A percentile compares a stretch with the other conserved stretches of the same genome.
Evolutionary conservation across 2,113 vertebrate genomes (phyloP).

Genomic region (Oncorhynchus mykiss): DNA sequence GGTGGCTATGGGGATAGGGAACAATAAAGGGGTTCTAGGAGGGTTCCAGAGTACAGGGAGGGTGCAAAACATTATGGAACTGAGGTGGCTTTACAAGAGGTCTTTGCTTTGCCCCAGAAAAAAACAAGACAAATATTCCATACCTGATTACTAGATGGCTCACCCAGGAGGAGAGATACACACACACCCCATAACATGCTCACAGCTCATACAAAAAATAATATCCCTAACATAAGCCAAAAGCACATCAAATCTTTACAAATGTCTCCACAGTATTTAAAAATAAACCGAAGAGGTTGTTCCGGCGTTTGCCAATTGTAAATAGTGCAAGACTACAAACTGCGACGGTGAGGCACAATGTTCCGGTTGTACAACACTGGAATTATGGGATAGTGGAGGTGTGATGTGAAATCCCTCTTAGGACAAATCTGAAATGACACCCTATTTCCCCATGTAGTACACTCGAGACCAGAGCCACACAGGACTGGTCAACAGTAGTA

Average conservation of each 20-base stretch:
- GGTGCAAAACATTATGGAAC: constrained; percentile 29
- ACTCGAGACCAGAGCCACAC: constrained; percentile 6
- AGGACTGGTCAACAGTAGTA: no score
- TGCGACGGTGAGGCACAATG: constrained; percentile 87
- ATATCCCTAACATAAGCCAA: constrained; percentile 68
- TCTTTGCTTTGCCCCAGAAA: no score
- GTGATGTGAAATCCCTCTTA: constrained; percentile 10
- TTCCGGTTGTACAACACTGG: constrained; percentile 24
- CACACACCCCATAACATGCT: constrained; percentile 78
- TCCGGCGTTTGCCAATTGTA: constrained; percentile 86
- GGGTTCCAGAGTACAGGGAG: constrained; percentile 27
- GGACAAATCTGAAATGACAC: no score
- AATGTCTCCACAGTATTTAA: constrained; percentile 88
- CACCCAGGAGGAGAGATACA: constrained; percentile 64
- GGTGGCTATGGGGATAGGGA: not conserved
- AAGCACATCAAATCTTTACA: constrained; percentile 70
- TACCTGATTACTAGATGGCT: constrained; percentile 82
- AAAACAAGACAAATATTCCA: constrained; percentile 56
- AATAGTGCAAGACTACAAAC: constrained; percentile 90
- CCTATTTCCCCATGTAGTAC: constrained; percentile 6
- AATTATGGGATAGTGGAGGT: not conserved
- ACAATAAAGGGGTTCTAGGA: not conserved
- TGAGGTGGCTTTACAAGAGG: constrained; percentile 13
- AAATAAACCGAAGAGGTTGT: constrained; percentile 85
- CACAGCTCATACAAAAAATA: constrained; percentile 87